Evolutionary conservation across 30 jellyfish, hydroid and myxozoan species (phyloP), one percentile per base, ranked within the genome.

Genomic region (Aurelia sp.): DNA sequence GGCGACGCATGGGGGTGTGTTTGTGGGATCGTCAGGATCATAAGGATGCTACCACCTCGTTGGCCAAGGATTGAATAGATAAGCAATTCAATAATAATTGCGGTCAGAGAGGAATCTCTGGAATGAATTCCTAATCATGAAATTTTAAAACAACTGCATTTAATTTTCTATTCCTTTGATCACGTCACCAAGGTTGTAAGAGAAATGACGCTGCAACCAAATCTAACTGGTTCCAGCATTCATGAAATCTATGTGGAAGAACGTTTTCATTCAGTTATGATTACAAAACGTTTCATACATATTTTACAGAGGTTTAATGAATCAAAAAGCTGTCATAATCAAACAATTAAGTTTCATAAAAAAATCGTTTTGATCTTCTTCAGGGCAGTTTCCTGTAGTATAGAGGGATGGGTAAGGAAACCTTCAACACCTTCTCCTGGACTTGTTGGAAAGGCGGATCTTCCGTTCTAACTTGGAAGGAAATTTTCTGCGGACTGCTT

Each of bases 141-240:
- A 64, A 64, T 21, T 64, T 64, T 64, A 64, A 64, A 64, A 20
- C 74, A 64, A 11, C 74, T n/a, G 55, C 74, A 64, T 44, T 44
- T 44, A 64, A 64, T 12, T n/a, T 64, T 64, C 52, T 13, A 64
- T 64, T 64, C 57, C 21, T 64, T 64, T 13, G 74, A 64, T 64
- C 44, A 47, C 44, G 74, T 64, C 44, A 64, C 74, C 52, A 21
- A 64, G 74, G 44, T 21, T 64, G 74, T 64, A 64, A 21, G 57
- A 47, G 44, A 64, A 64, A 64, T 47, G 44, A 64, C 74, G 74
- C 74, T 64, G 11, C 13, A 21, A 12, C 23, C 35, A 21, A 59
- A 59, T 18, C 33, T 37, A 69, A 50, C 79, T 69, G 79, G 79
- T 69, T 69, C 79, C 57, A 33, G 62, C 47, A 69, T 69, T 69